Conservation (phyloP, 2,113 vertebrate genomes). For the Cyanoliseus patagonus region DNA sequence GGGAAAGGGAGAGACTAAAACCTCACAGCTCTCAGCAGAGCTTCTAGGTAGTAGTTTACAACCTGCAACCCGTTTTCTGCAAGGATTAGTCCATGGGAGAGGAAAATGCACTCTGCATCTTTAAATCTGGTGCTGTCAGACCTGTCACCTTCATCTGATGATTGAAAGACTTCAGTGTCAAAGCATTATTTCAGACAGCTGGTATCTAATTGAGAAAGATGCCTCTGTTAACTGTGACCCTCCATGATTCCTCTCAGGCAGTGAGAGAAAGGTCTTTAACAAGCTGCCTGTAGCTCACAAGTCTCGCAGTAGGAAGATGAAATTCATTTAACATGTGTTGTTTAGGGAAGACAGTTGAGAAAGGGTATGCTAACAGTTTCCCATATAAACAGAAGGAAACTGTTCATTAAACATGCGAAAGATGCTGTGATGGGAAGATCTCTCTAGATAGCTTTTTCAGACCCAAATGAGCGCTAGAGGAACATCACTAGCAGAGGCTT, state of each 20-base stretch:
- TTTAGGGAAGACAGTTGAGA: not conserved
- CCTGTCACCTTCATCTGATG: not conserved
- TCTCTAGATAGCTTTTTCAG: not conserved
- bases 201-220: conserved; percentile 27
- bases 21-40: not conserved
- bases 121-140: conserved; percentile 2
- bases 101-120: not conserved
- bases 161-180: not conserved
- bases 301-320: not conserved
- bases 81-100: not conserved
- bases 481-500: not conserved
- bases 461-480: not conserved
- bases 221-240: not conserved
- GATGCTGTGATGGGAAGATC: not conserved
- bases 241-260: not conserved
- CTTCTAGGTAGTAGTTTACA: not conserved
- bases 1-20: no score
- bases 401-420: not conserved
- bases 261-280: not conserved
- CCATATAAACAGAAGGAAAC: conserved; percentile 5
- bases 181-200: not conserved
- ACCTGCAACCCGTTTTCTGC: not conserved
- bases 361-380: not conserved
- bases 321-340: not conserved
- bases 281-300: not conserved